Conservation (phyloP, 2,113 vertebrate genomes). For the Grus americana region DNA sequence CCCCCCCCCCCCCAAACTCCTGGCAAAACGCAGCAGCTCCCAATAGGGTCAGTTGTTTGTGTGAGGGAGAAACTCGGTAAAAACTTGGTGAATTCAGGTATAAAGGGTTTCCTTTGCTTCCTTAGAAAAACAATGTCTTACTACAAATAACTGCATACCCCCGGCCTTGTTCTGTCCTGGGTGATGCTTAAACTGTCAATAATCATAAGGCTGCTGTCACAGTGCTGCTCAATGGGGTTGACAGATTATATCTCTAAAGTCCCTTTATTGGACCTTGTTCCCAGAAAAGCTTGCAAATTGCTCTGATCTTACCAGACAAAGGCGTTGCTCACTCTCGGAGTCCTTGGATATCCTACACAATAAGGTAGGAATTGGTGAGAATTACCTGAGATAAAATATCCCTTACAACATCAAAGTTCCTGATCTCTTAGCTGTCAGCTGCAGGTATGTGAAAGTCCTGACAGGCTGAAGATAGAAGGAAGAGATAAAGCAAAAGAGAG, state of each 20-base stretch:
- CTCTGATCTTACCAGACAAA: slow-evolving; percentile 91
- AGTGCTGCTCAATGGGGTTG: slow-evolving; percentile 71
- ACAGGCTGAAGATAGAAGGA: slow-evolving; percentile 76
- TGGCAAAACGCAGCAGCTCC: background rate
- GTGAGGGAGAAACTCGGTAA: background rate
- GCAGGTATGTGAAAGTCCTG: slow-evolving; percentile 76
- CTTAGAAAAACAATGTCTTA: background rate
- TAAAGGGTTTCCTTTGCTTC: background rate
- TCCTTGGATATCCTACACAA: slow-evolving; percentile 78
- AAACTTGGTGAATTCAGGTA: background rate
- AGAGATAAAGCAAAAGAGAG: slow-evolving; percentile 76
- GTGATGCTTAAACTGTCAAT: slow-evolving; percentile 68
- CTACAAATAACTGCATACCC: background rate
- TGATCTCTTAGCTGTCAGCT: slow-evolving; percentile 75
- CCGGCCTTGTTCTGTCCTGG: slow-evolving; percentile 48
- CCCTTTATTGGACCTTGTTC: slow-evolving; percentile 84
- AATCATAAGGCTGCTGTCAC: slow-evolving; percentile 70
- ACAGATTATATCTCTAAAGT: slow-evolving; percentile 84
- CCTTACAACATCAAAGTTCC: slow-evolving; percentile 88
- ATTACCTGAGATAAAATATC: slow-evolving; percentile 81
- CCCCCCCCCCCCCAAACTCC: background rate
- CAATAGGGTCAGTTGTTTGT: background rate
- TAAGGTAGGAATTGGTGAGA: slow-evolving; percentile 84
- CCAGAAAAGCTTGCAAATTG: slow-evolving; percentile 90
- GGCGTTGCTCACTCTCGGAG: slow-evolving; percentile 80